These are phyloP conservation scores for Camponotus pennsylvanicus DNA, from an alignment of 1,140 invertebrate genomes.

Conservation along the genomic window DNA sequence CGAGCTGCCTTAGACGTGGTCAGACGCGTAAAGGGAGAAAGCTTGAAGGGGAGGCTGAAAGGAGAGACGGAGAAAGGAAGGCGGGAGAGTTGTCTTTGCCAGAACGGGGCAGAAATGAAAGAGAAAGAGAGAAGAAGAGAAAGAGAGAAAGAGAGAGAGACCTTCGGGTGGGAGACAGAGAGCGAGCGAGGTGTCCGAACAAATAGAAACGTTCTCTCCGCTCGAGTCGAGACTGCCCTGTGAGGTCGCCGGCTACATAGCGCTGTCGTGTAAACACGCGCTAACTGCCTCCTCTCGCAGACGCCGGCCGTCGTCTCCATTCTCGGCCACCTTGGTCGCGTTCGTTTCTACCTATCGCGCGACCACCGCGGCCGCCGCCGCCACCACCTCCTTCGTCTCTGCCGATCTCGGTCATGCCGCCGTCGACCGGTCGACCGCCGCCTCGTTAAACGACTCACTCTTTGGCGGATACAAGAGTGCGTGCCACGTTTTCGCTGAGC, in stretches of 20 bases:
- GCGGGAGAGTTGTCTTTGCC: constrained; percentile 64
- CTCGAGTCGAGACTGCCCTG: constrained; percentile 73
- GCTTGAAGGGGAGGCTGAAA: not conserved
- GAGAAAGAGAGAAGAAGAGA: constrained; percentile 49
- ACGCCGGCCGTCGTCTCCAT: constrained; percentile 71
- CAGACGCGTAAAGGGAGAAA: constrained; percentile 6
- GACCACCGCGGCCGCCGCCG: constrained; percentile 41
- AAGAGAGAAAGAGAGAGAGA: constrained; percentile 37
- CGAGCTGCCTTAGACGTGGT: constrained; percentile 27
- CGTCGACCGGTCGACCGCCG: constrained; percentile 26
- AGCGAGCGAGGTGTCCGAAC: constrained; percentile 76
- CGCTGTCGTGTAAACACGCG: constrained; percentile 86
- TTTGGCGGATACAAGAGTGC: not conserved
- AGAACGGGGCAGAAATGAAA: constrained; percentile 4
- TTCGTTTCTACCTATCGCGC: constrained; percentile 56
- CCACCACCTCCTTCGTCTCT: constrained; percentile 1
- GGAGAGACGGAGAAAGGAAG: constrained; percentile 31
- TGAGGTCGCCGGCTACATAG: constrained; percentile 84
- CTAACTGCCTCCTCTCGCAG: constrained; percentile 83
- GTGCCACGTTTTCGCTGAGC: not conserved
- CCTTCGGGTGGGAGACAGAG: not conserved
- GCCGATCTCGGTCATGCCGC: not conserved
- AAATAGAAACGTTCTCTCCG: constrained; percentile 84
- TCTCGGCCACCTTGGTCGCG: constrained; percentile 56
- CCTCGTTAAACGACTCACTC: constrained; percentile 31